These are phyloP conservation scores for Apantesis nais DNA, from an alignment of 2,888 invertebrate genomes.

Conservation along the genomic window DNA sequence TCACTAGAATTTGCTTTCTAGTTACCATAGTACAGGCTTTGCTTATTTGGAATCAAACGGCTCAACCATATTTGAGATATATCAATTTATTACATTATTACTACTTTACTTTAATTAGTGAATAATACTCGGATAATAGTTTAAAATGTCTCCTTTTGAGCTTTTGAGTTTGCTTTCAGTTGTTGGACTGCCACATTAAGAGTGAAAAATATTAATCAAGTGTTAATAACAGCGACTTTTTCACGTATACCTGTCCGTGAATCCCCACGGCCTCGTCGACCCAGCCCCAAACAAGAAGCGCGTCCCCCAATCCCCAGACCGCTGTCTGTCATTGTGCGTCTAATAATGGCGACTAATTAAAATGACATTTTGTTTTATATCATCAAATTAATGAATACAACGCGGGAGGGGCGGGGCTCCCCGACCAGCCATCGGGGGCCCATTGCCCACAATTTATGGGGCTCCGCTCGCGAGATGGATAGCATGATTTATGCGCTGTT, in stretches of 20 bases:
- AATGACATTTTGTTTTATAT: constrained; percentile 76
- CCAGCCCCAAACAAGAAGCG: constrained; percentile 59
- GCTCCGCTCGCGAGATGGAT: constrained; percentile 59
- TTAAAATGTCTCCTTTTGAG: no score
- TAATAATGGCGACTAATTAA: constrained; percentile 74
- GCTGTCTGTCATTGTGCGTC: constrained; percentile 66
- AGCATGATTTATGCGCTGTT: constrained; percentile 70
- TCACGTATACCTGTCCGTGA: constrained; percentile 26
- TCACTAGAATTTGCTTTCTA: no score
- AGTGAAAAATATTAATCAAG: background rate
- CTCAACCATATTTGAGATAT: no score
- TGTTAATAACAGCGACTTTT: constrained; percentile 7
- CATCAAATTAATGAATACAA: constrained; percentile 72
- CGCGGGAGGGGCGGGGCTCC: constrained; percentile 38
- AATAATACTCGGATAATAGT: no score
- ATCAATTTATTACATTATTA: no score
- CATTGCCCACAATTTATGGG: constrained; percentile 58
- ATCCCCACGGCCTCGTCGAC: constrained; percentile 40
- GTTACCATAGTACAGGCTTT: no score
- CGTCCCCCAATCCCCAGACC: constrained; percentile 51
- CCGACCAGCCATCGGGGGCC: constrained; percentile 43
- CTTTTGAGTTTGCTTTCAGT: no score
- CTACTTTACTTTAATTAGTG: no score
- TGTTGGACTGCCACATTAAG: background rate
- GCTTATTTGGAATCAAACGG: no score